Evolutionary conservation across 2,113 vertebrate species (phyloP), one percentile per base, ranked within the genome.

Genomic region (Indicator indicator): DNA sequence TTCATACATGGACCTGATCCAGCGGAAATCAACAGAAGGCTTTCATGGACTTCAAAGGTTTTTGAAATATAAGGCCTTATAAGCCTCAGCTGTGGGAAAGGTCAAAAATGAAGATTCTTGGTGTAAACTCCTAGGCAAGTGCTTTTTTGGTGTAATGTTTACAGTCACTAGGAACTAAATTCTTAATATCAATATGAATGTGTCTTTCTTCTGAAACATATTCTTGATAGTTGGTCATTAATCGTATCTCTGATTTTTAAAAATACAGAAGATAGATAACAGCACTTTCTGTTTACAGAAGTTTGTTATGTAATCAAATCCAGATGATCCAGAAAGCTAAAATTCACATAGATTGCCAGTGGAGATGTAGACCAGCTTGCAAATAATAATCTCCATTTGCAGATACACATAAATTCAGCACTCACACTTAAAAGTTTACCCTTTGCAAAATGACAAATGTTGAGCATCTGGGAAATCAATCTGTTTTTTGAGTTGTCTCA

Each of bases 11-110:
- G 73, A 87, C 64, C 74, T 77, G 62, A 73, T 79, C 77, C 84
- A 95, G 81, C 32, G 36, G 40, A 92, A 95, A 93, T 87, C 69
- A 89, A 95, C 86, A 96, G 83, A 89, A 83, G 75, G 71, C 77
- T 94, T 95, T 93, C 86, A 96, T 5, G 24, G 38, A 82, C 95
- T 95, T 95, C 79, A 94, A 95, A 94, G 38, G 62, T 42, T 86
- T 96, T 72, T 85, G 20, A 88, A 90, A 74, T 87, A 81, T 46
- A 94, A 87, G 59, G 67, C n/a, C 24, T 92, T 79, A 84, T 63
- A 83, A 83, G 28, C 58, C 23, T 86, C 12, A 83, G 62, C 48
- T 90, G 44, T 75, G 69, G 23, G 65, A 93, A 91, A 91, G 74
- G 74, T 83, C 60, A 93, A 89, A 94, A 77, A 91, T 62, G 16